Evolutionary conservation across 1,140 invertebrate genomes (phyloP), one percentile per base, ranked within the genome.

Genomic region (Bombus pyrosoma): DNA sequence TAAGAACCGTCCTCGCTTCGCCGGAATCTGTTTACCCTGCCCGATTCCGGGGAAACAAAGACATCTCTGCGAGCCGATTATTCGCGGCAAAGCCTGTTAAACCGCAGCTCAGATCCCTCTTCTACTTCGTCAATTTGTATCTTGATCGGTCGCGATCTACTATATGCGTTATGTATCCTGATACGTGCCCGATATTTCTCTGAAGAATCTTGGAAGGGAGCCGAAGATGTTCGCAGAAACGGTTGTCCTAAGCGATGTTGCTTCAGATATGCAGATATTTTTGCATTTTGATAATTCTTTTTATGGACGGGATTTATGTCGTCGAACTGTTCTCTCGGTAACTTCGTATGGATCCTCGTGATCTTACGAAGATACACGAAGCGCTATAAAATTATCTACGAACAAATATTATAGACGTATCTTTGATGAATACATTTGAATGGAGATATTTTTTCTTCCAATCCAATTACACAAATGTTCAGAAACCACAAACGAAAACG

Each of bases 1-100:
- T 88, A 86, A 88, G 89, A 43, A 10, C 28, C 28, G 22, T 25
- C 10, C 25, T 13, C 28, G 59, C 22, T n/a, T 28, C 28, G 28
- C 28, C 18, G 53, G 79, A 77, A 84, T 77, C 73, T 62, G 69
- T 80, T 90, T 73, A 77, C 64, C 37, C 66, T 57, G 83, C 1
- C 41, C 76, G 77, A 85, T 64, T 80, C 76, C 53, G 10, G 68
- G 83, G 76, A 85, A 85, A 85, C 83, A 85, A 80, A 85, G 83
- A 85, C 83, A 37, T 85, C 83, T 85, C 83, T 68, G 15, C 47
- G 66, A 18, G 53, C 57, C 83, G 83, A 85, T 80, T 85, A 80
- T 85, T 85, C 83, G 76, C 76, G 82, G 71, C 47, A 8, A 57
- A 43, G 28, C 3, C 75, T 43, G 74, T 69, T 77, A 8, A 9